Evolutionary conservation across 1,140 invertebrate species (phyloP).

Genomic region (Caenorhabditis inopinata): DNA sequence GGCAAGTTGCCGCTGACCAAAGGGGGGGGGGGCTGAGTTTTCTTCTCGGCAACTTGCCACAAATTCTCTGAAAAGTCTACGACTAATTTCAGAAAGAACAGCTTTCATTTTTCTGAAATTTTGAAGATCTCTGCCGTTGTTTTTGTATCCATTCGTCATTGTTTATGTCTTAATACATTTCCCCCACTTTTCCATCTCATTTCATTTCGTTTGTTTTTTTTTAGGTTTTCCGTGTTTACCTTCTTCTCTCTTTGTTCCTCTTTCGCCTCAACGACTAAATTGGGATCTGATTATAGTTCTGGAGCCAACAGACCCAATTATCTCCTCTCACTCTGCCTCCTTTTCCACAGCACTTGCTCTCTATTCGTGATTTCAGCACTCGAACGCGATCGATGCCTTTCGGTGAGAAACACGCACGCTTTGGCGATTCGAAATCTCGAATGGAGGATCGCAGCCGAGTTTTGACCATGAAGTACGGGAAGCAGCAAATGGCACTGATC

Average conservation of each 20-base stretch:
- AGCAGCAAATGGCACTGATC: conserved; percentile 40
- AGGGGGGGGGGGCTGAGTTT: too few species aligned
- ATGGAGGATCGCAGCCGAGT: conserved; percentile 36
- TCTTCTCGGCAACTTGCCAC: too few species aligned
- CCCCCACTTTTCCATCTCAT: neutral
- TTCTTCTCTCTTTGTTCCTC: neutral
- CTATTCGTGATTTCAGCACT: neutral
- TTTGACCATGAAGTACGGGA: conserved; percentile 45
- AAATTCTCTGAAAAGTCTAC: too few species aligned
- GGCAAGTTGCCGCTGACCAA: too few species aligned
- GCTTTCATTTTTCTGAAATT: too few species aligned
- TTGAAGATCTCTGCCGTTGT: too few species aligned
- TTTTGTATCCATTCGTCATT: too few species aligned
- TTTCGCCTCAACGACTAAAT: neutral
- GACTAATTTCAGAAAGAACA: too few species aligned
- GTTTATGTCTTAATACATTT: too few species aligned
- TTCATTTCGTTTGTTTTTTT: too few species aligned
- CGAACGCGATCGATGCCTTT: neutral
- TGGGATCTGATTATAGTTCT: neutral
- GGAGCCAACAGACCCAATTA: conserved; percentile 1
- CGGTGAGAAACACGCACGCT: conserved; percentile 16
- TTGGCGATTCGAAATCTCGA: conserved; percentile 3
- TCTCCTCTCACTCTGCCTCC: neutral
- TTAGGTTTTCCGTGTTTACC: neutral
- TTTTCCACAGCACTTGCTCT: neutral